Base-by-base conservation (phyloP, 2,113 vertebrate species). In the Jacana jacana region DNA sequence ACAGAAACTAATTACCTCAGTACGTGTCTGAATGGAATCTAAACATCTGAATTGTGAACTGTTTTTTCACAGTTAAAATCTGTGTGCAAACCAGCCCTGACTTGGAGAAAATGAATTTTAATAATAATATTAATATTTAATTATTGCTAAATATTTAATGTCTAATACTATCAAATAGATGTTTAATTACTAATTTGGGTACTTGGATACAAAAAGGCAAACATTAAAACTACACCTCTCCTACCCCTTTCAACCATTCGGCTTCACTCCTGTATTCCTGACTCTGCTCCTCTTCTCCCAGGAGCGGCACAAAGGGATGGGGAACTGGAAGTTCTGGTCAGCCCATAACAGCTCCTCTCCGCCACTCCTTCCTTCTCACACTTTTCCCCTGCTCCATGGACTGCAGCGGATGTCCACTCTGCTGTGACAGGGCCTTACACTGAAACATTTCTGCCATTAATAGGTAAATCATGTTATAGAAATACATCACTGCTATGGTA, bases 271-370 rank as follows among this genome's bases (percentile, higher is more conserved):
- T 31, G 11, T n/a, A 23, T 23, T 52, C 27, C 39, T 20, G 39
- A 70, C 9, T 51, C 23, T 8, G 61, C 20, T 60, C 10, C 24
- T 49, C 7, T 18, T 31, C 31, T 68, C 13, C 24, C 65, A 75
- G 2, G 9, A 40, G 35, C 1, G 1, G 25, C 40, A 51, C 7
- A 44, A 4, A 6, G 11, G 7, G 4, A 17, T 24, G 15, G 24
- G 24, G 42, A 49, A 68, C 14, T 10, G 10, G 12, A 66, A 66
- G 35, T 11, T 54, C 37, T 81, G 37, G 18, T 81, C 17, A 60
- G 33, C 17, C 39, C 4, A 1, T 30, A 58, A 33, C 18, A 46
- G 30, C 14, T 83, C 14, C 6, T 40, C 11, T 42, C 49, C 64
- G 15, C 24, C 0, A 2, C 17, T 84, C 22, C 22, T 63, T 71